Evolutionary conservation across 2,888 invertebrate genomes (phyloP), one percentile per base, ranked within the genome.

Genomic region (Cordylochernes scorpioides): DNA sequence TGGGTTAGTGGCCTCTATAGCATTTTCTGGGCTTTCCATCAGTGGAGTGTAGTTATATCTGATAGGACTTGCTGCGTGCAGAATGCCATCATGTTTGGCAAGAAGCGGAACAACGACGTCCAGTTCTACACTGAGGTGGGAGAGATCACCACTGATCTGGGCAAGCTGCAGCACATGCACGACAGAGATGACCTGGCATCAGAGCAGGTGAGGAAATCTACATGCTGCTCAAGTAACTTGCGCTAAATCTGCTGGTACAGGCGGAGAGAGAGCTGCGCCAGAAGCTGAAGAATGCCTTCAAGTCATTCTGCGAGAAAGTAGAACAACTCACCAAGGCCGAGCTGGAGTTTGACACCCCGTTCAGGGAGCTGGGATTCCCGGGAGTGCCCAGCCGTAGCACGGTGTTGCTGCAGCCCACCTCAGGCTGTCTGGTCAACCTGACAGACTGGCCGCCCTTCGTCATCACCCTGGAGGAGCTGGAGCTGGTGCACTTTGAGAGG

Each of bases 51-150:
- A n/a, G n/a, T n/a, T n/a, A n/a, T n/a, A n/a, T n/a, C n/a, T n/a
- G n/a, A n/a, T n/a, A n/a, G n/a, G n/a, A n/a, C n/a, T n/a, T 32
- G 24, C 32, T 34, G 5, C 37, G 45, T 46, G 8, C 45, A 68
- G 64, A 84, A 99, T 52, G 91, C 97, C 16, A 97, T 97, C 39
- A 77, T 97, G 78, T 97, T 94, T 61, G 94, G 94, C 44, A 88
- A 88, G 59, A 97, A 97, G 64, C 94, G 99, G 49, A 94, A 97
- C 46, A 68, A 80, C 1, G 94, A 97, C 57, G 91, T 97, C 4
- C 94, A 99, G 53, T 97, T 99, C 59, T 99, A 94, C 54, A 97
- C 97, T 1, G 97, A 97, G 59, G 97, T 97, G 30, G 97, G 97
- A 46, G 97, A 99, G 59, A 91, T 97, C 34, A 94, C 94, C 0